Percentiles rank a stretch among this genome's conserved stretches.
Conservation (phyloP, 2,888 invertebrate genomes). For the Cancer borealis region DNA sequence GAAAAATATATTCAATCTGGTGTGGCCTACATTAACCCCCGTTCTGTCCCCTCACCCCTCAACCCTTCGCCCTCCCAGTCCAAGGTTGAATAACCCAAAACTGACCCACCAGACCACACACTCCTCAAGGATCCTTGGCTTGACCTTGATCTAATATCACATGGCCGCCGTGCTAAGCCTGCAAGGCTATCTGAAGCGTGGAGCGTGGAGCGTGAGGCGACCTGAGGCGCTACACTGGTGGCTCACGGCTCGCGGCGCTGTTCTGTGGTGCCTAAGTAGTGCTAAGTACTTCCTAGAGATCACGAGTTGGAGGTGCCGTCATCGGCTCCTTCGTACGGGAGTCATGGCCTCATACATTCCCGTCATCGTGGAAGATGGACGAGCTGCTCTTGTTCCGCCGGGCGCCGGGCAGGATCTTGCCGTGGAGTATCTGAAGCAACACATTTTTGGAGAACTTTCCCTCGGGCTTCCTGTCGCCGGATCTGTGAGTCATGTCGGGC, state of each 20-base stretch:
- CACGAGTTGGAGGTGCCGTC: background rate
- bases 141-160: slow-evolving; percentile 34
- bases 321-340: background rate
- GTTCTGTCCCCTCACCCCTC: background rate
- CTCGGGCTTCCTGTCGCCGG: background rate
- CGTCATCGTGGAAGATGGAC: slow-evolving; percentile 50
- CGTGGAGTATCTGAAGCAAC: slow-evolving; percentile 54
- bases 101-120: background rate
- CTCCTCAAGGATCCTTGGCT: background rate
- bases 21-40: background rate
- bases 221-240: too few species aligned
- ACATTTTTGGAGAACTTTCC: slow-evolving; percentile 47
- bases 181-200: background rate
- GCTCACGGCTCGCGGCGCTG: background rate
- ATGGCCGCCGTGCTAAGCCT: background rate
- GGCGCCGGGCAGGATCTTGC: slow-evolving; percentile 47
- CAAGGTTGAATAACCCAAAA: background rate
- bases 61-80: background rate
- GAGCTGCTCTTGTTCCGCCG: slow-evolving; percentile 53
- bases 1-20: background rate
- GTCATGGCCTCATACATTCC: background rate
- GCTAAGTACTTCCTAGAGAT: slow-evolving; percentile 2
- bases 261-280: background rate
- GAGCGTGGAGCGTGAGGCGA: background rate
- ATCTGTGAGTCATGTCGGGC: slow-evolving; percentile 46